Conservation (phyloP, 2,888 invertebrate genomes). For the Netelia fuscicornis region DNA sequence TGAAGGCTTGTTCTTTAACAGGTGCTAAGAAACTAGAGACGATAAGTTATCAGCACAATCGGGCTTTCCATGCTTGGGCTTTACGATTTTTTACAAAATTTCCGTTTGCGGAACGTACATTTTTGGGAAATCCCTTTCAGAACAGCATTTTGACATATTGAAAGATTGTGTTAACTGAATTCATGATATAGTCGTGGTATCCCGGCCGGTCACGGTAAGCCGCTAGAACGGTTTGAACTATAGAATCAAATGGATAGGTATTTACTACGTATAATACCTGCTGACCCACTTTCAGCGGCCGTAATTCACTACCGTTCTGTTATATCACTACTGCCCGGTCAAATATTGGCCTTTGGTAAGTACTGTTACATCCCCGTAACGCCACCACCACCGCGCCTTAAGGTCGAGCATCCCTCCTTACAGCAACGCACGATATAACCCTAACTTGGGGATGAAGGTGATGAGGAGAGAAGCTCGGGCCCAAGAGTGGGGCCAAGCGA, state of each 20-base stretch:
- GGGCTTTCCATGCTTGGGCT: constrained; percentile 32
- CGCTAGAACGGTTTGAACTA: constrained; percentile 22
- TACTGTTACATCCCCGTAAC: too few species aligned
- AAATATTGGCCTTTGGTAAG: constrained; percentile 42
- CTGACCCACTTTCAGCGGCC: constrained; percentile 36
- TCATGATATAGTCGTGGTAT: constrained; percentile 46
- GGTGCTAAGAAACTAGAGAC: constrained; percentile 3
- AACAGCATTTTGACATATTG: constrained; percentile 45
- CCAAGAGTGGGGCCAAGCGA: too few species aligned
- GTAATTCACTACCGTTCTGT: constrained; percentile 53
- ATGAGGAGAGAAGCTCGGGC: too few species aligned
- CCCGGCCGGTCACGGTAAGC: constrained; percentile 26
- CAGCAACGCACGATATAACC: too few species aligned
- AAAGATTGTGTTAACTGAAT: constrained; percentile 5
- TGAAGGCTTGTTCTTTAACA: constrained; percentile 26
- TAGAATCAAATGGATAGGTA: constrained; percentile 55
- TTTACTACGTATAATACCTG: constrained; percentile 29
- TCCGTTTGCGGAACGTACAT: constrained; percentile 41
- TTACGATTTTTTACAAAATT: constrained; percentile 28
- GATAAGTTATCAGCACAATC: constrained; percentile 45
- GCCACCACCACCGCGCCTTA: too few species aligned
- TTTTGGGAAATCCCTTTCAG: constrained; percentile 40
- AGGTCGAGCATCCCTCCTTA: too few species aligned
- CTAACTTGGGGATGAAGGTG: too few species aligned
- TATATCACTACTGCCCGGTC: constrained; percentile 35